Evolutionary conservation across 1,140 invertebrate genomes (phyloP), one percentile per base, ranked within the genome.

Genomic region (Trichomalopsis sarcophagae): DNA sequence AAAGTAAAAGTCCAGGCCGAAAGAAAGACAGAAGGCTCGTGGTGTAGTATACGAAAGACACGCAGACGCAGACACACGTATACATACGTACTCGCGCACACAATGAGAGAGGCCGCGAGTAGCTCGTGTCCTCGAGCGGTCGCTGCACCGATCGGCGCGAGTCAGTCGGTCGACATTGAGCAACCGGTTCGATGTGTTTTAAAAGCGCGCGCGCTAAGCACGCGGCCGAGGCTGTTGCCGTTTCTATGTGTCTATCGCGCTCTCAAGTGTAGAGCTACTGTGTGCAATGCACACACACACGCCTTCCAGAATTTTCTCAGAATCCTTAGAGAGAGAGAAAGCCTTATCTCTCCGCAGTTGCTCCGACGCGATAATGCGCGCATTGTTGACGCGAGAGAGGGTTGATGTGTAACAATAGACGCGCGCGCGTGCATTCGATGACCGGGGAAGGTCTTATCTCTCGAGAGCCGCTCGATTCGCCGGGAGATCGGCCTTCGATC

Each of bases 51-150:
- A 33, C 83, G 74, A 36, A 78, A 89, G 89, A 90, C 14, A 30
- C 5, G n/a, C 6, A 69, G 27, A 14, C 1, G 90, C 17, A 27
- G 5, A 76, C 33, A n/a, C 17, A 76, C 33, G n/a, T 40, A 40
- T 17, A 55, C 13, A 2, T 17, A 55, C 10, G 2, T 55, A n/a
- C n/a, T 40, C 44, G 40, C 4, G n/a, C 44, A 36, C 75, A 77
- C 75, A 77, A 76, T 76, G 74, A 30, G 74, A 76, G 62, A 82
- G 66, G 66, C 74, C 27, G 23, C 44, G 55, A 76, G 74, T 73
- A 40, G 76, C 47, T 89, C 88, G 90, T 91, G 92, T 93, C 92
- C 92, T 93, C 92, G 92, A 92, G 91, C 91, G 91, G 91, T 92
- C 91, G 91, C 90, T 91, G 91, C 92, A 91, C 91, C 89, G 89